These are phyloP conservation scores for Gambusia yucatana DNA, from an alignment of 2,797 vertebrate species.

Conservation along the genomic window DNA sequence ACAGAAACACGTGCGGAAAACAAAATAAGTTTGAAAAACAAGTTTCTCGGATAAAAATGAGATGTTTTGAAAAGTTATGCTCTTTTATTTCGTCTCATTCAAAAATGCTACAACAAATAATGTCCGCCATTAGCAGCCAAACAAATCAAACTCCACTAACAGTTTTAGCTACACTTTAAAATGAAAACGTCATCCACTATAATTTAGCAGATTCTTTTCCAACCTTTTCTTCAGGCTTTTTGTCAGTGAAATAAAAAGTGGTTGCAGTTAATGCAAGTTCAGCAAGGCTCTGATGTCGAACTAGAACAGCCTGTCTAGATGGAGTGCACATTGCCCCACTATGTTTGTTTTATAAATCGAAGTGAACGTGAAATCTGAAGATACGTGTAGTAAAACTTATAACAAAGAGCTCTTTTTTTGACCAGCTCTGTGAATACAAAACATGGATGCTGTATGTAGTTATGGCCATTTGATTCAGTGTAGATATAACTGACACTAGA, in stretches of 20 bases:
- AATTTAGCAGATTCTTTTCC: neutral
- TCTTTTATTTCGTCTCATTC: neutral
- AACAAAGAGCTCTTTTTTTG: no score
- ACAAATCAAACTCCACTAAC: slow-evolving; percentile 5
- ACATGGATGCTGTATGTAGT: no score
- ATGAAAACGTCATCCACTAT: neutral
- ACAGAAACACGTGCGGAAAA: neutral
- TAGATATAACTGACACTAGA: neutral
- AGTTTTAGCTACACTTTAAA: neutral
- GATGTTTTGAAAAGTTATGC: neutral
- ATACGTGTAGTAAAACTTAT: no score
- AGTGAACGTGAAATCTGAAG: neutral
- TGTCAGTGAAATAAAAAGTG: neutral
- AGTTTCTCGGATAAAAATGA: neutral
- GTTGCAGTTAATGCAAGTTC: neutral
- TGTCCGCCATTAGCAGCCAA: neutral
- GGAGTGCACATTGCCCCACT: neutral
- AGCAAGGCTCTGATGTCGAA: neutral
- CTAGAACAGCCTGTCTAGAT: neutral
- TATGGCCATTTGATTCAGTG: neutral
- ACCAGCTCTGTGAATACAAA: no score
- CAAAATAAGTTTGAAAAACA: neutral
- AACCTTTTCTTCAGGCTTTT: neutral
- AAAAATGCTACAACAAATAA: neutral
- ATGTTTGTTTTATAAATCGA: neutral